phyloP scores from a whole-genome alignment of 2,113 vertebrate species.

The Cervus canadensis region DNA sequence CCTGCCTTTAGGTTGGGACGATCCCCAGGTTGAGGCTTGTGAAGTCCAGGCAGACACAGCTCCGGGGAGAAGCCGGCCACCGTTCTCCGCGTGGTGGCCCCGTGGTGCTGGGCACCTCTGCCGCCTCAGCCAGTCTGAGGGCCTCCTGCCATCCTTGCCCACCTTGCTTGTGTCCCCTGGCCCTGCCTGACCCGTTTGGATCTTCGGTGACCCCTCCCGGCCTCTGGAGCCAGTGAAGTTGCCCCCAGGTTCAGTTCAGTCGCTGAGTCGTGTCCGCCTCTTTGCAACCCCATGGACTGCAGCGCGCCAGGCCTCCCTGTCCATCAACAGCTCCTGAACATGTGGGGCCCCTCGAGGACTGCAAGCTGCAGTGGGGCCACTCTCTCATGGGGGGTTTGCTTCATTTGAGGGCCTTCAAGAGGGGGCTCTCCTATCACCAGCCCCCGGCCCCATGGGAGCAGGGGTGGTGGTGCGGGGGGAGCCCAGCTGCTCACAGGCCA shows the following conservation, averaged over 20 bases:
- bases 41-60: accelerated
- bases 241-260: not conserved
- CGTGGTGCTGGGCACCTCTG: not conserved
- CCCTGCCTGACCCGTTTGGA: not conserved
- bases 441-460: not conserved
- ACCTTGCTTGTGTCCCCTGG: accelerated
- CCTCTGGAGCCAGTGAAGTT: not conserved
- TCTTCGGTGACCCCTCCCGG: not conserved
- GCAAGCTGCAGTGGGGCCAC: not conserved
- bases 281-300: not conserved
- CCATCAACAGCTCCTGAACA: not conserved
- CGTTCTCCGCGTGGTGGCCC: accelerated
- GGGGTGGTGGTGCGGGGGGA: not conserved
- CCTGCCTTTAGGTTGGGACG: accelerated
- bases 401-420: not conserved
- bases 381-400: accelerated
- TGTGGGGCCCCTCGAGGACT: not conserved
- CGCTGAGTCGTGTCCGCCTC: not conserved
- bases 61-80: accelerated
- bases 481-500: accelerated
- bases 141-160: not conserved
- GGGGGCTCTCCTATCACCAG: not conserved
- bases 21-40: accelerated
- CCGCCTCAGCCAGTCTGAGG: not conserved
- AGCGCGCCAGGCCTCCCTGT: not conserved